Conservation (phyloP, 2,888 invertebrate genomes). For the Mythimna vitellina region DNA sequence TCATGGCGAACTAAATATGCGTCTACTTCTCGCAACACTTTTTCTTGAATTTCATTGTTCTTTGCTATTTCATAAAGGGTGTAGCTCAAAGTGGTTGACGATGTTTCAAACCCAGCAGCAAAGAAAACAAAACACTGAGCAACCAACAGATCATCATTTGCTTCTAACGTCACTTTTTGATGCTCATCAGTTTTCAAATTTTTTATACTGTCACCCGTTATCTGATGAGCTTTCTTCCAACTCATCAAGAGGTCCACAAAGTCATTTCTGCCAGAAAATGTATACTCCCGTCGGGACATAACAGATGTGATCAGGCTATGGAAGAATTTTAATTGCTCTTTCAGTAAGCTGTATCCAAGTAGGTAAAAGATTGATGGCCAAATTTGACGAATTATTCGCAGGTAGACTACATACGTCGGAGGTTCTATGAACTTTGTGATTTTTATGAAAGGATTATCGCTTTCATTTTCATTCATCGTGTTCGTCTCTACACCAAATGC, state of each 20-base stretch:
- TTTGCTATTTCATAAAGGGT: constrained; percentile 59
- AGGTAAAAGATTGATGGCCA: constrained; percentile 49
- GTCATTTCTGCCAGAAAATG: constrained; percentile 58
- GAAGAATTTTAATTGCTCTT: constrained; percentile 52
- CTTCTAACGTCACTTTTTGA: constrained; percentile 48
- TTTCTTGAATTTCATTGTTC: constrained; percentile 46
- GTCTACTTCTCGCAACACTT: constrained; percentile 53
- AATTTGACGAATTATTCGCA: constrained; percentile 22
- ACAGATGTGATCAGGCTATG: constrained; percentile 48
- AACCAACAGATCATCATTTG: constrained; percentile 53
- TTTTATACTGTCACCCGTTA: constrained; percentile 68
- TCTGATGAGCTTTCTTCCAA: constrained; percentile 59
- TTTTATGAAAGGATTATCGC: constrained; percentile 37
- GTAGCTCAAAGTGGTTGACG: constrained; percentile 51
- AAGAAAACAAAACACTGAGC: constrained; percentile 63
- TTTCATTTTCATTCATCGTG: constrained; percentile 39
- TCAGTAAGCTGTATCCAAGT: constrained; percentile 24
- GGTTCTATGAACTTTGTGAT: constrained; percentile 14
- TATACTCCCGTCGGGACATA: constrained; percentile 54
- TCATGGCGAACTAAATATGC: constrained; percentile 46
- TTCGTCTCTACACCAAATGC: constrained; percentile 49
- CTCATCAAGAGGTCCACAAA: constrained; percentile 62
- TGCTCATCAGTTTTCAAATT: constrained; percentile 44
- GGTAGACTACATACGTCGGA: constrained; percentile 5
- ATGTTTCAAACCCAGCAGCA: constrained; percentile 64